These are phyloP conservation scores for Pollenia angustigena DNA, from an alignment of 2,888 invertebrate species.

Conservation along the genomic window DNA sequence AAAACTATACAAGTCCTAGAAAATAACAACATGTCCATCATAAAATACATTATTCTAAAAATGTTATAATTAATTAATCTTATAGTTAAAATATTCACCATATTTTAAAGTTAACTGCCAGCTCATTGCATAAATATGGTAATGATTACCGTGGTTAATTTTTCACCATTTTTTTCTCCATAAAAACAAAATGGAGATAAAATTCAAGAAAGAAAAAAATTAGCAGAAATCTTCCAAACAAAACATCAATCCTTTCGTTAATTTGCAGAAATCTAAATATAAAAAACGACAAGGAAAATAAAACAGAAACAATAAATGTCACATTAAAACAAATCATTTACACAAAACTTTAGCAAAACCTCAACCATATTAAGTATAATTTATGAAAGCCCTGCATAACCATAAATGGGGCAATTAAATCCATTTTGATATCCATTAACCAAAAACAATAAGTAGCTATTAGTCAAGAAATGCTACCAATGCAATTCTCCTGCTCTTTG, in stretches of 20 bases:
- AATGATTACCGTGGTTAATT: slow-evolving; percentile 61
- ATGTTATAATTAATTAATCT: slow-evolving; percentile 64
- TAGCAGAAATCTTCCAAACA: slow-evolving; percentile 22
- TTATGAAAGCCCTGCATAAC: slow-evolving; percentile 75
- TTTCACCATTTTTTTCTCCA: slow-evolving; percentile 50
- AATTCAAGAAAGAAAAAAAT: not conserved
- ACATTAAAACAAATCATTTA: slow-evolving; percentile 73
- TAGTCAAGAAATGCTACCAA: slow-evolving; percentile 73
- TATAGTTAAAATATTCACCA: slow-evolving; percentile 30
- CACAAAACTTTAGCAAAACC: slow-evolving; percentile 72
- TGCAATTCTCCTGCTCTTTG: slow-evolving; percentile 40
- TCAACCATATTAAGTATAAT: slow-evolving; percentile 74
- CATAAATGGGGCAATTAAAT: slow-evolving; percentile 76
- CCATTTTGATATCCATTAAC: slow-evolving; percentile 75
- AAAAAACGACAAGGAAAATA: slow-evolving; percentile 30
- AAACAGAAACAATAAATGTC: slow-evolving; percentile 68
- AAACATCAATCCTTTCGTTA: slow-evolving; percentile 39
- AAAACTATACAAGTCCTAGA: not conserved
- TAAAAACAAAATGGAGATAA: slow-evolving; percentile 41
- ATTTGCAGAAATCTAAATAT: slow-evolving; percentile 51
- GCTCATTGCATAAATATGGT: slow-evolving; percentile 61
- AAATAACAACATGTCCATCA: slow-evolving; percentile 28
- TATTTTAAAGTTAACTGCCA: slow-evolving; percentile 44
- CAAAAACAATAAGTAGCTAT: slow-evolving; percentile 74
- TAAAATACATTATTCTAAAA: not conserved